A percentile compares a stretch with the other conserved stretches of the same genome.
Conservation (phyloP, 2,888 invertebrate species). For the Ophion slaviceki region DNA sequence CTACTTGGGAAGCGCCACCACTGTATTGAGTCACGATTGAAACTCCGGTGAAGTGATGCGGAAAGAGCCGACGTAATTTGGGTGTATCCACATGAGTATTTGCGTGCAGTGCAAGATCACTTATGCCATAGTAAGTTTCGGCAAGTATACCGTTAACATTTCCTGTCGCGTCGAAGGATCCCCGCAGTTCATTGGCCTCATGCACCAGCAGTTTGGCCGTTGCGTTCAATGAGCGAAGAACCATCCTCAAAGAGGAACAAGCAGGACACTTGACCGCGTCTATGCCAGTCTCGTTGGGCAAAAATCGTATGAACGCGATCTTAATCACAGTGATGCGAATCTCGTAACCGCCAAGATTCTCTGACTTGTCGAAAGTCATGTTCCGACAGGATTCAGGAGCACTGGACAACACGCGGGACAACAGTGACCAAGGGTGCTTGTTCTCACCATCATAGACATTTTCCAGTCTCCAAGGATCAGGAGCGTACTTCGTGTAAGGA, state of each 20-base stretch:
- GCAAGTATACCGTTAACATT: background rate
- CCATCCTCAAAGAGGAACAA: background rate
- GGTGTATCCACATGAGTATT: too few species aligned
- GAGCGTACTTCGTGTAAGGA: constrained; percentile 63
- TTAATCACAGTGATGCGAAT: background rate
- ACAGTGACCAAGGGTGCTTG: constrained; percentile 40
- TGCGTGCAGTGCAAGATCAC: background rate
- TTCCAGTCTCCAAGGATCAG: constrained; percentile 59
- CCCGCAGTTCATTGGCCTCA: background rate
- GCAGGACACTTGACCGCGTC: background rate
- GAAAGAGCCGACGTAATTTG: background rate
- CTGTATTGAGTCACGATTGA: constrained; percentile 10
- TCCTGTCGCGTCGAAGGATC: background rate
- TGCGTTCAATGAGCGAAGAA: background rate
- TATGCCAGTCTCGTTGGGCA: background rate
- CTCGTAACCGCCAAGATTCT: constrained; percentile 39
- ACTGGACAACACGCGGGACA: background rate
- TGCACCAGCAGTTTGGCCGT: background rate
- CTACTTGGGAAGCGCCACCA: constrained; percentile 2
- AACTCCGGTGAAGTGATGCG: background rate
- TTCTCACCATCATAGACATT: constrained; percentile 5
- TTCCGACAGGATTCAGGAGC: constrained; percentile 15
- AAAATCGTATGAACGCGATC: background rate
- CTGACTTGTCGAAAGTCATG: constrained; percentile 34
- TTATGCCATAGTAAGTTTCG: background rate